Evolutionary conservation across 1,140 invertebrate species (phyloP), one percentile per base, ranked within the genome.

Genomic region (Aphaenogaster floridana): DNA sequence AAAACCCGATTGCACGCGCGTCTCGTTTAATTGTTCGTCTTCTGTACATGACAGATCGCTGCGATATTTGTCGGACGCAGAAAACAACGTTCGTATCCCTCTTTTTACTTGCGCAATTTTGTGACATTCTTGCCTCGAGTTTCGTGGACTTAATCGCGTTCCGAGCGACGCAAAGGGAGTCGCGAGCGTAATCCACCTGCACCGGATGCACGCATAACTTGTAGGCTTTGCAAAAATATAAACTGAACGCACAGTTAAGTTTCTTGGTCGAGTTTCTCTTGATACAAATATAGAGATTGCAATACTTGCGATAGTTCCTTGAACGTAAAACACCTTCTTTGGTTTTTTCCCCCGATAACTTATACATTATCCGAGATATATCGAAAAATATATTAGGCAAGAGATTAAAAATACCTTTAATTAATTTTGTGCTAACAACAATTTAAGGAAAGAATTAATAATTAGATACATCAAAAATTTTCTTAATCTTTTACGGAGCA

Each of bases 11-110:
- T 80, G 74, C 36, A 39, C 45, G 36, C 39, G 21, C 48, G 48
- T 54, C 13, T 8, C 9, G 34, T 79, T 64, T 79, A 79, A 77
- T 68, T 61, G 72, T 59, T 86, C 59, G 2, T 9, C 2, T 45
- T 17, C 61, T 86, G 48, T 17, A 36, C 9, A 36, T 79, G 74
- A 86, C 84, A 68, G 66, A 72, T 83, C 52, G 28, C 52, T 15
- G 39, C 42, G 79, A 83, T 83, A 72, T 83, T 83, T 39, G 66
- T 72, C 68, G 28, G 21, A 28, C 15, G 11, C 66, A 54, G 66
- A 45, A 59, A 83, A 9, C 78, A 21, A 15, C 17, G 11, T 48
- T 81, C 8, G 39, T 17, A 57, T 13, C 1, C 64, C 3, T 28
- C 9, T 71, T 81, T 83, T 83, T 83, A 59, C 39, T 54, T 52